A percentile compares a stretch with the other conserved stretches of the same genome.
phyloP scores from a whole-genome alignment of 2,113 vertebrate genomes.

The Meleagris gallopavo region DNA sequence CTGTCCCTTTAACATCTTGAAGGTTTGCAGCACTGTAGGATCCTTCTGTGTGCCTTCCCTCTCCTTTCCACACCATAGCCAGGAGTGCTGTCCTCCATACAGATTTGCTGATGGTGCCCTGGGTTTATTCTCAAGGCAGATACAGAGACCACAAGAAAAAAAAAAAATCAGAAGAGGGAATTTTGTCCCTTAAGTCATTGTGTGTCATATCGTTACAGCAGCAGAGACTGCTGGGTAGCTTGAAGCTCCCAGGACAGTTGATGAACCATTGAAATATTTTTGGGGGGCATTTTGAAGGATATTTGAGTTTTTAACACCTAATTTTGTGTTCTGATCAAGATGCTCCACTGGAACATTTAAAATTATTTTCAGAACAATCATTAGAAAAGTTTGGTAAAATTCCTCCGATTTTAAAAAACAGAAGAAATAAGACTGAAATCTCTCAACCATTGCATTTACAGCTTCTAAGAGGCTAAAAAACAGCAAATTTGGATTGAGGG shows the following conservation, averaged over 20 bases:
- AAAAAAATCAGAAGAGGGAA: neutral
- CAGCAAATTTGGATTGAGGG: neutral
- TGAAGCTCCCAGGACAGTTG: neutral
- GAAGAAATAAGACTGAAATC: neutral
- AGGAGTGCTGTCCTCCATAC: too few species aligned
- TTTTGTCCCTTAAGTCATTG: neutral
- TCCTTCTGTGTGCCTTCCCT: neutral
- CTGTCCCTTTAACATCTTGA: neutral
- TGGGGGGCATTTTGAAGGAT: neutral
- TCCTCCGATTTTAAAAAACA: neutral
- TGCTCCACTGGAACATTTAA: neutral
- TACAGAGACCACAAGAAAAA: neutral
- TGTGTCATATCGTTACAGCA: neutral
- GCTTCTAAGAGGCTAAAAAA: neutral
- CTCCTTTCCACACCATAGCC: neutral
- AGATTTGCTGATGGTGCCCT: neutral
- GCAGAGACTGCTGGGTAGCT: neutral
- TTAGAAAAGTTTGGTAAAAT: neutral
- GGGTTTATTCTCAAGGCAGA: accelerated
- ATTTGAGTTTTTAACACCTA: neutral
- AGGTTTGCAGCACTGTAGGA: accelerated
- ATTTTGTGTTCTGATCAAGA: neutral
- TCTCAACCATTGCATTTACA: neutral
- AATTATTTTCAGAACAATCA: neutral
- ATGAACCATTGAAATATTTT: neutral